Evolutionary conservation across 2,797 vertebrate genomes (phyloP).

Genomic region (Molossus alvarezi): DNA sequence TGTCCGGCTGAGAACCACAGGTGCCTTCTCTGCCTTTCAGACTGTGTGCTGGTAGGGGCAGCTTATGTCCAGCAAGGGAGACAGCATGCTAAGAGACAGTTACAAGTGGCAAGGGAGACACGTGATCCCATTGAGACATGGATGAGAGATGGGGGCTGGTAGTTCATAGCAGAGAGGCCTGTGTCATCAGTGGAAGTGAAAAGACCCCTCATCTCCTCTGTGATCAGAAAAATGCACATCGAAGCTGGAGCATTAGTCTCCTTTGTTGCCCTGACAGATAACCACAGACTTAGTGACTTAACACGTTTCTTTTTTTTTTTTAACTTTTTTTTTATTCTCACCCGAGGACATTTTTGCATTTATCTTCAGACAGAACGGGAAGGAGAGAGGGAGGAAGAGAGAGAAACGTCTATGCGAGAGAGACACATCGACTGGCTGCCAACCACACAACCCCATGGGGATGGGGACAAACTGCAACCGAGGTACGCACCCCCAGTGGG

Average conservation of each 20-base stretch:
- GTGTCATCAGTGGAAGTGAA: not conserved
- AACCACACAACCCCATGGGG: too few relatives aligned
- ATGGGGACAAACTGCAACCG: too few relatives aligned
- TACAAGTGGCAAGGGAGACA: not conserved
- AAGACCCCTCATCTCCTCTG: not conserved
- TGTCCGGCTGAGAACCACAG: not conserved
- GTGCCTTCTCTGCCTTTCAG: not conserved
- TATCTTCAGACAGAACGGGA: too few relatives aligned
- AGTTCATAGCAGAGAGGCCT: not conserved
- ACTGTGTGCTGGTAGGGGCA: accelerated
- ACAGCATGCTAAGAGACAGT: not conserved
- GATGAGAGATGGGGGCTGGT: not conserved
- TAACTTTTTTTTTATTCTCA: too few relatives aligned
- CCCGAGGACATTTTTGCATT: too few relatives aligned
- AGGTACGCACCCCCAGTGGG: too few relatives aligned
- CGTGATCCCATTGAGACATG: accelerated
- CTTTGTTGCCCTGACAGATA: not conserved
- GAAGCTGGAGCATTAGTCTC: accelerated
- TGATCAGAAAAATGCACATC: accelerated
- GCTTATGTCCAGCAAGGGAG: not conserved
- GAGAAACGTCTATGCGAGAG: too few relatives aligned
- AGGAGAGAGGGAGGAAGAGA: too few relatives aligned
- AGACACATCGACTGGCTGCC: too few relatives aligned
- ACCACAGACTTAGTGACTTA: not conserved
- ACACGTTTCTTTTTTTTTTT: too few relatives aligned